Evolutionary conservation across 2,888 invertebrate genomes (phyloP).

Genomic region (Galerucella calmariensis): DNA sequence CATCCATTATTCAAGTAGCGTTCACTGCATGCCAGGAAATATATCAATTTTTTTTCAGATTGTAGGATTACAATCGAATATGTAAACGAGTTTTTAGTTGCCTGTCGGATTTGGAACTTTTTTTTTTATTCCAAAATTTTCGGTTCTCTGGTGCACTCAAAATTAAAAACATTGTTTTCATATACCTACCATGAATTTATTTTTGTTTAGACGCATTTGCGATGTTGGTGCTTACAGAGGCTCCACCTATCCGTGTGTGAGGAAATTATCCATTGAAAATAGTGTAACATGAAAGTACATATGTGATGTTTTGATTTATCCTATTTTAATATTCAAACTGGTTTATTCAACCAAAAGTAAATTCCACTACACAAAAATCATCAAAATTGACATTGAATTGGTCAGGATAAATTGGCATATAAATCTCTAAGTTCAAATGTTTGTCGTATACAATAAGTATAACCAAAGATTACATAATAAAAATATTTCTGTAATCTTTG

Average conservation of each 20-base stretch:
- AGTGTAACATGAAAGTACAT: not conserved
- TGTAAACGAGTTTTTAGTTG: slow-evolving; percentile 2
- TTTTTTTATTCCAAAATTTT: not conserved
- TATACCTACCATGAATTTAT: not conserved
- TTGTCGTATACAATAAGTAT: too few species aligned
- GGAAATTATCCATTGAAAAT: not conserved
- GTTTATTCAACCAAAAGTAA: not conserved
- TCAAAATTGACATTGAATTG: not conserved
- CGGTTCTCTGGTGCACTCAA: not conserved
- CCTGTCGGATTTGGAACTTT: slow-evolving; percentile 2
- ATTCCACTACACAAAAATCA: not conserved
- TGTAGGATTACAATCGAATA: slow-evolving; percentile 7
- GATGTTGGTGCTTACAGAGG: not conserved
- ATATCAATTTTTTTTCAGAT: slow-evolving; percentile 12
- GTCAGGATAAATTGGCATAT: too few species aligned
- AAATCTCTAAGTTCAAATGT: too few species aligned
- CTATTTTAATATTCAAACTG: not conserved
- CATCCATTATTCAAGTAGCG: slow-evolving; percentile 30
- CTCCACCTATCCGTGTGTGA: not conserved
- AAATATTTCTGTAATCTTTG: too few species aligned
- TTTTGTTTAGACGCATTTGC: not conserved
- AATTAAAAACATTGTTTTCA: not conserved
- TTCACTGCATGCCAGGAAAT: slow-evolving; percentile 13
- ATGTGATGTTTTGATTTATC: not conserved
- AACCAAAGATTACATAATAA: too few species aligned